Conservation (phyloP, 2,888 invertebrate genomes). For the Lordiphosa andalusiaca region DNA sequence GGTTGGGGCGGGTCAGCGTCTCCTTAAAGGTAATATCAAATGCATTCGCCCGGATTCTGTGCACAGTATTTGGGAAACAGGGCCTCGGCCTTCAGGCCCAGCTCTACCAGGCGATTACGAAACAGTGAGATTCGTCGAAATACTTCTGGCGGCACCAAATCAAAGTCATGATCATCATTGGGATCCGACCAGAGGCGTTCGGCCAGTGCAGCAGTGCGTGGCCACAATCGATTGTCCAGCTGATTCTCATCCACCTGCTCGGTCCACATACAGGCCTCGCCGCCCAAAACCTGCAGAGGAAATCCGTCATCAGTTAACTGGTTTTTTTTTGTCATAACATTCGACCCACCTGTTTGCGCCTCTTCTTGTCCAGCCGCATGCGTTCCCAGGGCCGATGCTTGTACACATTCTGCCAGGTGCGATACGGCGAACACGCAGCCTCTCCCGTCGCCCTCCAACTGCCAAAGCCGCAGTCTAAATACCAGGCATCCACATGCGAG, state of each 20-base stretch:
- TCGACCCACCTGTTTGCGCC: conserved; percentile 76
- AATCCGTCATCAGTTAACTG: not conserved
- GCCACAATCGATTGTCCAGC: conserved; percentile 90
- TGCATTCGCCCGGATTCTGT: conserved; percentile 81
- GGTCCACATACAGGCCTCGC: conserved; percentile 91
- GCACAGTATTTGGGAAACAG: conserved; percentile 81
- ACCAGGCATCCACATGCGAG: conserved; percentile 94
- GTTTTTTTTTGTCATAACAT: not conserved
- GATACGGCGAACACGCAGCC: conserved; percentile 92
- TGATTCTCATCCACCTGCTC: conserved; percentile 89
- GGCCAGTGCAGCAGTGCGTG: conserved; percentile 89
- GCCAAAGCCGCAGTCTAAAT: conserved; percentile 92
- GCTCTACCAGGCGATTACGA: conserved; percentile 79
- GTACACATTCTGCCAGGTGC: conserved; percentile 93
- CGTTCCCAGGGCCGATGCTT: conserved; percentile 89
- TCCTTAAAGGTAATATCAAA: conserved; percentile 79
- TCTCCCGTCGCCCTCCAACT: conserved; percentile 90
- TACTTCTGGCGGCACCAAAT: conserved; percentile 78
- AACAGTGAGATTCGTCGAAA: conserved; percentile 80
- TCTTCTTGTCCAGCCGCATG: conserved; percentile 78
- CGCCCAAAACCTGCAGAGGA: conserved; percentile 82
- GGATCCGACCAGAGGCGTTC: conserved; percentile 84
- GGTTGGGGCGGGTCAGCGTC: conserved; percentile 4
- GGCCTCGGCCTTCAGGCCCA: conserved; percentile 80
- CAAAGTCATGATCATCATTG: conserved; percentile 79